Evolutionary conservation across 64 coral and sea anemone species (phyloP), one percentile per base, ranked within the genome.

Genomic region (Dendronephthya gigantea): DNA sequence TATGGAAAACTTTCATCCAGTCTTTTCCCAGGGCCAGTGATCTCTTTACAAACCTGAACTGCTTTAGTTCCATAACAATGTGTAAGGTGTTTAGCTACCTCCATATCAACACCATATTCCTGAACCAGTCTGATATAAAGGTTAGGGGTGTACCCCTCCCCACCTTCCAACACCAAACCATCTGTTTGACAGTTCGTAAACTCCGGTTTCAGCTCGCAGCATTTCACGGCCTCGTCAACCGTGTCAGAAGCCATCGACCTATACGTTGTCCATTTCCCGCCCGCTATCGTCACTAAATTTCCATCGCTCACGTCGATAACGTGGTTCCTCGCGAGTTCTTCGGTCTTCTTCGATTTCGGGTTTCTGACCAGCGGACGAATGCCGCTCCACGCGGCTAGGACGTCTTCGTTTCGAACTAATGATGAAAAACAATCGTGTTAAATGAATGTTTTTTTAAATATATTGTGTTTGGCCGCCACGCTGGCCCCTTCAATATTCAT

Each of bases 251-350:
- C 89, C 95, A 98, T 98, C 12, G 95, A 93, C 45, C 95, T 83
- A 70, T 98, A 98, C 0, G 95, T 98, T 1, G 95, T 98, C 95
- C 95, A 98, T 81, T 98, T 98, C 0, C 95, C 95, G 1, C 95
- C 95, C 76, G 95, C 95, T 72, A 98, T 93, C 2, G 95, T 98
- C 5, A 98, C 95, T 35, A 98, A 68, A 49, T 90, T 83, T 52
- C 95, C 89, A 33, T 91, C 85, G 28, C 95, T 93, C 70, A 98
- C 89, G 4, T 91, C 85, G 49, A 98, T 93, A 76, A 98, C 89
- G 30, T 98, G 95, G 81, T 98, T 98, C 16, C 95, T 92, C 25
- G 95, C 95, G 72, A 98, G 83, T 17, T 92, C 93, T 29, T 82
- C 95, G 2, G 95, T 98, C 50, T 51, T 98, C 82, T 98, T 93